Percentiles rank a stretch among this genome's conserved stretches.
phyloP scores from a whole-genome alignment of 2,797 vertebrate genomes.

The Meriones psammophilus region DNA sequence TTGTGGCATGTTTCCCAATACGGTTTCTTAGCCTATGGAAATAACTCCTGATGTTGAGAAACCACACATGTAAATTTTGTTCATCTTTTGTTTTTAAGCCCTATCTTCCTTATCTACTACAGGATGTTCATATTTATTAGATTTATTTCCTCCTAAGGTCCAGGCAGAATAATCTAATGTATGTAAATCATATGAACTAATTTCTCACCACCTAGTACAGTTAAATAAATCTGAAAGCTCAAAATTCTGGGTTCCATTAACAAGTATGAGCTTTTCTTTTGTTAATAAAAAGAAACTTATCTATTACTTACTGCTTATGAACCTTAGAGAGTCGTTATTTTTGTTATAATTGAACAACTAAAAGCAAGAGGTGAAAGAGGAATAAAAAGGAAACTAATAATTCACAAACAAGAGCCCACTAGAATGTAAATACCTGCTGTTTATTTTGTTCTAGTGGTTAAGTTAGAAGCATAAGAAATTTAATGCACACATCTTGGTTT shows the following conservation, averaged over 20 bases:
- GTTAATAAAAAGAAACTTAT: neutral
- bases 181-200: neutral
- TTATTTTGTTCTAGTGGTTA: neutral
- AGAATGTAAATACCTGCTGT: neutral
- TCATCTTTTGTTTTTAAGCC: no score
- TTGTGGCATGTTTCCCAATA: neutral
- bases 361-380: neutral
- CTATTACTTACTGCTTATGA: neutral
- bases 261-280: neutral
- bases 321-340: neutral
- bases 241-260: neutral
- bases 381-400: neutral
- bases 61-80: neutral
- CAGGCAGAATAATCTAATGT: neutral
- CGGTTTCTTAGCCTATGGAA: neutral
- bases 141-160: neutral
- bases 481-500: neutral
- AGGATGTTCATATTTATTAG: neutral
- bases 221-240: neutral
- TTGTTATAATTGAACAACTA: constrained; percentile 4
- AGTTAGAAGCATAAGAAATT: neutral
- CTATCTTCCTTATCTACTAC: neutral
- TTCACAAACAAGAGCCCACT: neutral
- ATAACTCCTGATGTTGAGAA: neutral
- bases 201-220: neutral